Evolutionary conservation across 2,113 vertebrate genomes (phyloP).

Genomic region (Catharus minimus): DNA sequence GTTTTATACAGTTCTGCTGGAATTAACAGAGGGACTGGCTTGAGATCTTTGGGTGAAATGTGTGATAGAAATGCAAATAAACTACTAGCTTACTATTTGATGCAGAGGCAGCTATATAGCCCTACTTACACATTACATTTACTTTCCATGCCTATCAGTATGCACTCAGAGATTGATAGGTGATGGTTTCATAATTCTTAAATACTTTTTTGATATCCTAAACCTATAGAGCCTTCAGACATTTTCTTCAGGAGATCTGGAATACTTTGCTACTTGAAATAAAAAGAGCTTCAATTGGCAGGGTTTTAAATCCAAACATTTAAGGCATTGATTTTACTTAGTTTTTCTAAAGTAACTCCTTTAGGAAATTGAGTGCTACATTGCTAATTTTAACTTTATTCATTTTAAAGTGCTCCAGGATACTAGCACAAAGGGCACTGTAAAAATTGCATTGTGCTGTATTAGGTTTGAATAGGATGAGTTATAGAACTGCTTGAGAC

Average conservation of each 20-base stretch:
- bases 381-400: slow-evolving; percentile 67
- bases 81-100: slow-evolving; percentile 9
- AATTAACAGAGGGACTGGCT: neutral
- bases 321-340: slow-evolving; percentile 63
- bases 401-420: slow-evolving; percentile 53
- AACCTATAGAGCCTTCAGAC: slow-evolving; percentile 52
- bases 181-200: slow-evolving; percentile 57
- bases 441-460: slow-evolving; percentile 39
- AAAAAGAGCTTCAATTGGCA: slow-evolving; percentile 1
- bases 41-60: slow-evolving; percentile 23
- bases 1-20: neutral
- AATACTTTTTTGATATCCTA: slow-evolving; percentile 60
- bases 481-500: slow-evolving; percentile 40
- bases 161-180: slow-evolving; percentile 41
- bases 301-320: slow-evolving; percentile 56
- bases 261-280: slow-evolving; percentile 56
- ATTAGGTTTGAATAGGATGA: slow-evolving; percentile 42
- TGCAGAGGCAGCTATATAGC: neutral
- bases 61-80: slow-evolving; percentile 40
- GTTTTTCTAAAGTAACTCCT: slow-evolving; percentile 67
- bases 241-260: slow-evolving; percentile 48
- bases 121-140: slow-evolving; percentile 15
- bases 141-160: slow-evolving; percentile 36
- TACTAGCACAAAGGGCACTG: slow-evolving; percentile 57
- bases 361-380: slow-evolving; percentile 56